phyloP scores from a whole-genome alignment of 2,797 vertebrate species.

The Takifugu rubripes region DNA sequence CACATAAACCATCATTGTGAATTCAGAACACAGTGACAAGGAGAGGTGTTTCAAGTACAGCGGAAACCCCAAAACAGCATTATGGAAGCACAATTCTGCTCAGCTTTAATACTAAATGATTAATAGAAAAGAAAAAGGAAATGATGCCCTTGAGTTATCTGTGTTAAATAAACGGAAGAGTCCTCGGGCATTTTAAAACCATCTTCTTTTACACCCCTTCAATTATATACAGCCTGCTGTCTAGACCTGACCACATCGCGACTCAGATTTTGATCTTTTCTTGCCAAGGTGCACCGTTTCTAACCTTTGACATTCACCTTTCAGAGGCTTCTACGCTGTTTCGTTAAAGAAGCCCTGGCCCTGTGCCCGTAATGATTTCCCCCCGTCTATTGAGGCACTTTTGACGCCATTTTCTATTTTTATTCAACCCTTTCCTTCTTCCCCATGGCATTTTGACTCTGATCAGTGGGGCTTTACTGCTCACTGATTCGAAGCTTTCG shows the following conservation, averaged over 20 bases:
- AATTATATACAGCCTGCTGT: constrained; percentile 75
- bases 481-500: constrained; percentile 67
- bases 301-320: not conserved
- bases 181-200: constrained; percentile 55
- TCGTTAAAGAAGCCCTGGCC: not conserved
- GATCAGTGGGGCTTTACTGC: constrained; percentile 64
- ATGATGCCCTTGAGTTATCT: constrained; percentile 2
- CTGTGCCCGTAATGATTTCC: constrained; percentile 4
- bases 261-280: constrained; percentile 16
- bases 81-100: too few relatives aligned
- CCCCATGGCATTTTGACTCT: constrained; percentile 23
- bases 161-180: constrained; percentile 23
- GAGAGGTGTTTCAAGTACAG: too few relatives aligned
- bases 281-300: not conserved
- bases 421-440: constrained; percentile 13
- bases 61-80: too few relatives aligned
- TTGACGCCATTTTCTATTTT: constrained; percentile 5
- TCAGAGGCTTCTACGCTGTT: not conserved
- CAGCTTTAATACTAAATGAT: too few relatives aligned
- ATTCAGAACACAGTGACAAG: too few relatives aligned
- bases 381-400: constrained; percentile 2
- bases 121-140: not conserved
- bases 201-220: constrained; percentile 80
- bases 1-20: too few relatives aligned
- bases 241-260: constrained; percentile 65